Percentiles rank a stretch among this genome's conserved stretches.
Evolutionary conservation across 1,140 invertebrate genomes (phyloP).

Genomic region (Agraylea sexmaculata): DNA sequence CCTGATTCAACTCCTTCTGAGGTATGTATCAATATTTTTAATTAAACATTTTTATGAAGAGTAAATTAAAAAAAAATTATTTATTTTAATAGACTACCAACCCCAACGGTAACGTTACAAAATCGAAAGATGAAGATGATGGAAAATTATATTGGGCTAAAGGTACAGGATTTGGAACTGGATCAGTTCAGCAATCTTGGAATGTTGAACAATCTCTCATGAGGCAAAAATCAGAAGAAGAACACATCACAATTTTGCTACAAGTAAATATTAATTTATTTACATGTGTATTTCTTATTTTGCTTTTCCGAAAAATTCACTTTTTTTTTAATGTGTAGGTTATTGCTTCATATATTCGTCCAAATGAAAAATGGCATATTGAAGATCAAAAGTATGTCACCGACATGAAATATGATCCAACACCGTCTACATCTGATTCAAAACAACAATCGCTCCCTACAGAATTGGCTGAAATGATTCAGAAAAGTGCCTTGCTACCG

Average conservation of each 20-base stretch:
- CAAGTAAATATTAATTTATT: conserved; percentile 32
- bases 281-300: conserved; percentile 1
- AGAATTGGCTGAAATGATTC: conserved; percentile 62
- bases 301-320: conserved; percentile 1
- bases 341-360: conserved; percentile 76
- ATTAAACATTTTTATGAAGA: background rate
- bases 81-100: conserved; percentile 13
- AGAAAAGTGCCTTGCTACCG: conserved; percentile 72
- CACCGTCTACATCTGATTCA: conserved; percentile 27
- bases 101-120: conserved; percentile 28
- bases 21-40: conserved; percentile 19
- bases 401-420: conserved; percentile 24
- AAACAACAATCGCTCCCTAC: conserved; percentile 43
- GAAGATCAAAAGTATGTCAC: conserved; percentile 21
- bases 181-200: conserved; percentile 90
- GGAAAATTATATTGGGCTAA: conserved; percentile 91
- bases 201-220: conserved; percentile 88
- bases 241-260: conserved; percentile 77
- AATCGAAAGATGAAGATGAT: conserved; percentile 52
- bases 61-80: background rate
- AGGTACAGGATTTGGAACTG: conserved; percentile 88
- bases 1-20: conserved; percentile 30
- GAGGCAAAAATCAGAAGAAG: conserved; percentile 79
- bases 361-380: conserved; percentile 49
- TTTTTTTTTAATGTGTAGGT: conserved; percentile 49